Evolutionary conservation across 2,888 invertebrate species (phyloP).

Genomic region (Polydrusus cervinus): DNA sequence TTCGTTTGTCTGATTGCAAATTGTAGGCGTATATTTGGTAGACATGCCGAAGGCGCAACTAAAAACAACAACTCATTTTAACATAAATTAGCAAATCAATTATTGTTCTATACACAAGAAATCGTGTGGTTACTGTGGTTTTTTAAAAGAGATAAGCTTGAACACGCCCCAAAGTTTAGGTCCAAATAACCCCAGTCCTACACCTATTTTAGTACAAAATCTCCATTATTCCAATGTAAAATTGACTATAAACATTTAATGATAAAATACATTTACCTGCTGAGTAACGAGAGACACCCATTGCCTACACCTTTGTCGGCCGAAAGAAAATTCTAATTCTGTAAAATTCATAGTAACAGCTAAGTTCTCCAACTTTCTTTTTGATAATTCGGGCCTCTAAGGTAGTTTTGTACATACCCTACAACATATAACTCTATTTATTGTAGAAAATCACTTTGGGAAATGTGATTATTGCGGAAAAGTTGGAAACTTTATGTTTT

Average conservation of each 20-base stretch:
- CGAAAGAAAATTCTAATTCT: constrained; percentile 72
- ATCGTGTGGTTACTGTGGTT: no score
- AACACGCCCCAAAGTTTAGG: no score
- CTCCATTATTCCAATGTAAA: no score
- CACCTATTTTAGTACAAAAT: no score
- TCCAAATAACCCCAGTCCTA: no score
- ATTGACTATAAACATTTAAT: no score
- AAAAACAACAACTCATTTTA: constrained; percentile 61
- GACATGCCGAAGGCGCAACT: constrained; percentile 85
- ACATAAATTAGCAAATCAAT: no score
- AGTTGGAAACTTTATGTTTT: no score
- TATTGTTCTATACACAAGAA: no score
- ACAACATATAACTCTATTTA: not conserved
- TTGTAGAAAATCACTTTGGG: no score
- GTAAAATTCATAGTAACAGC: constrained; percentile 65
- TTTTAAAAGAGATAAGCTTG: no score
- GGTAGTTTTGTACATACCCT: constrained; percentile 16
- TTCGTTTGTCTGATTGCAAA: constrained; percentile 71
- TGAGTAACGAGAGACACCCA: constrained; percentile 89
- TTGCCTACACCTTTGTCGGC: constrained; percentile 80
- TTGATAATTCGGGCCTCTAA: not conserved
- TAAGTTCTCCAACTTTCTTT: not conserved
- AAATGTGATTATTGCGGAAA: no score
- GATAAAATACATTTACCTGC: constrained; percentile 74
- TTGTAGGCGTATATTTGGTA: constrained; percentile 83